Evolutionary conservation across 1,140 invertebrate species (phyloP), one percentile per base, ranked within the genome.

Genomic region (Dryas iulia): DNA sequence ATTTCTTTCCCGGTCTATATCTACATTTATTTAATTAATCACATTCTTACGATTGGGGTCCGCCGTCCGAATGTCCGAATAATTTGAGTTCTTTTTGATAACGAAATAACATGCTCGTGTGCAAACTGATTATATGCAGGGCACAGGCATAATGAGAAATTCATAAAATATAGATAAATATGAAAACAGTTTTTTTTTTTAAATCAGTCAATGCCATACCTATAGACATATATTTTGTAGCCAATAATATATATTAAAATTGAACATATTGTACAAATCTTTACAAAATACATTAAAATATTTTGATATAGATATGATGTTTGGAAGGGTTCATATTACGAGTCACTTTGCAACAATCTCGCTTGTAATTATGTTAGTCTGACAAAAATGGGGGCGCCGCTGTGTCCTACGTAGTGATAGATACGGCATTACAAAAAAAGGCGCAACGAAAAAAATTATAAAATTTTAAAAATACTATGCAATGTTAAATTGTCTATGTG

Each of bases 11-110:
- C 78, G 79, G 69, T 81, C 79, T 82, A 80, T 87, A n/a, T n/a
- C n/a, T n/a, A 78, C 84, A 85, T 88, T 89, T 87, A 87, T 90
- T 91, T 88, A 91, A 90, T 90, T 91, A 89, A 88, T 91, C 76
- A 88, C 74, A 91, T 91, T 91, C 86, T 89, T 90, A 89, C 74
- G 79, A 84, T 77, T 88, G 78, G 85, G 81, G 83, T 71, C 71
- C 69, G 68, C 70, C 66, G 73, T 87, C 84, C 84, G 84, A 89
- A 84, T 88, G 87, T 84, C 82, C 82, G 81, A 85, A 88, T 87
- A 78, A 80, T 86, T 87, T 74, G 76, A 86, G 78, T 82, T 82
- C 77, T 83, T 86, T 81, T 66, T 54, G 65, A 66, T 54, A 14
- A 69, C 53, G 33, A 33, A 71, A 65, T 71, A 71, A 58, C 52